These are phyloP conservation scores for Xestoiulus laeticollis DNA, from an alignment of 2,888 invertebrate genomes.

Conservation along the genomic window DNA sequence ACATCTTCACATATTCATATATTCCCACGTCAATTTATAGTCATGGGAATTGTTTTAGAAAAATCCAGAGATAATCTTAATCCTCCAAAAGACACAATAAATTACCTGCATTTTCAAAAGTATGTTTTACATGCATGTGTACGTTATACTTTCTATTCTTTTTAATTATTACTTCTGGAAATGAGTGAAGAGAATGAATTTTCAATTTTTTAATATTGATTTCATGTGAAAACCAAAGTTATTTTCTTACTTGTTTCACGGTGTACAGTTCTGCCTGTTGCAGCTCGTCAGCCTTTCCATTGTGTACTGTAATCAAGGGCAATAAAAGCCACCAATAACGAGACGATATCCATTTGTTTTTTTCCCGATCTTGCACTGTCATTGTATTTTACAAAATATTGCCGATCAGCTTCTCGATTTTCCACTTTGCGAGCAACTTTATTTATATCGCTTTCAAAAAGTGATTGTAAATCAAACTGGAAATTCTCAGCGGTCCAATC, in stretches of 20 bases:
- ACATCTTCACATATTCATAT: no score
- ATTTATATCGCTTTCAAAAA: conserved; percentile 18
- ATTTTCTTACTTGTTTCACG: neutral
- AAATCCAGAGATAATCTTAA: no score
- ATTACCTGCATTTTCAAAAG: no score
- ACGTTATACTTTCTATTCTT: no score
- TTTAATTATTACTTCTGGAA: no score
- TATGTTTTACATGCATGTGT: no score
- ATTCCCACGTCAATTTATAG: no score
- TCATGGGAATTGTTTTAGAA: no score
- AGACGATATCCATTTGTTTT: neutral
- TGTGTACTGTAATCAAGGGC: neutral
- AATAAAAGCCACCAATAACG: conserved; percentile 32
- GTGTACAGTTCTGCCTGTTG: neutral
- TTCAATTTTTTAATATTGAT: no score
- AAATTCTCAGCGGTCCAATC: conserved; percentile 21
- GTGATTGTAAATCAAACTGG: conserved; percentile 4
- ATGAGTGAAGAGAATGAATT: no score
- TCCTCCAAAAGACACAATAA: no score
- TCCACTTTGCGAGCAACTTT: neutral
- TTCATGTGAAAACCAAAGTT: neutral
- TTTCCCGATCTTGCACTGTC: neutral
- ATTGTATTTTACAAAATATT: neutral
- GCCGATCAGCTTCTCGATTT: neutral
- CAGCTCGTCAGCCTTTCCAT: neutral